phyloP scores from a whole-genome alignment of 2,888 invertebrate genomes.

The Nebria brevicollis region DNA sequence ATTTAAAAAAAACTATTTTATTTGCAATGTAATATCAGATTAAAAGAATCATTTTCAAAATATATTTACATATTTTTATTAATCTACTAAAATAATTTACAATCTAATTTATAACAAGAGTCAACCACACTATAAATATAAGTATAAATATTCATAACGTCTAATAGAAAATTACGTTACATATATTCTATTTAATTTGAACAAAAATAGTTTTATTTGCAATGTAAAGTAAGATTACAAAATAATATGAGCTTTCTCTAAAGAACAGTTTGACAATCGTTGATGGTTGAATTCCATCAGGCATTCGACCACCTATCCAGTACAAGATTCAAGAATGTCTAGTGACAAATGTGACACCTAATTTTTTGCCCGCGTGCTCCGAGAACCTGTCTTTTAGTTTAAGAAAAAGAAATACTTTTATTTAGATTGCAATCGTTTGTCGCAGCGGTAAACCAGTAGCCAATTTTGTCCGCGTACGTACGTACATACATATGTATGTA shows the following conservation, averaged over 20 bases:
- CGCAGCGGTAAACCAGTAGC: constrained; percentile 2
- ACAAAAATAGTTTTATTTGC: no score
- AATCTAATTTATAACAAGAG: no score
- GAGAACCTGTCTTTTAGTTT: constrained; percentile 35
- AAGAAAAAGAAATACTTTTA: constrained; percentile 4
- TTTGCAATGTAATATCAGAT: background rate
- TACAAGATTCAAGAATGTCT: constrained; percentile 37
- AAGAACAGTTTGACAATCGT: constrained; percentile 4
- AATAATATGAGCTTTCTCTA: background rate
- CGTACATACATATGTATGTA: background rate
- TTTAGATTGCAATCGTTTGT: constrained; percentile 6
- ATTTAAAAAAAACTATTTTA: no score
- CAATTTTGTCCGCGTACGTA: background rate
- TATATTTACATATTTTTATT: no score
- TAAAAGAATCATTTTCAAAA: background rate
- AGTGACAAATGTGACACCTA: constrained; percentile 43
- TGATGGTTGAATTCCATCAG: constrained; percentile 9
- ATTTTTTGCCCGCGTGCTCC: background rate
- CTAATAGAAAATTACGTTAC: no score
- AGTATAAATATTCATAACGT: no score
- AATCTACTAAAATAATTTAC: no score
- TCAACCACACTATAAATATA: no score
- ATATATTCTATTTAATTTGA: no score
- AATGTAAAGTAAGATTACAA: background rate
- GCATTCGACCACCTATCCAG: constrained; percentile 38